Evolutionary conservation across 2,113 vertebrate species (phyloP), one percentile per base, ranked within the genome.

Genomic region (Stictonetta naevosa): DNA sequence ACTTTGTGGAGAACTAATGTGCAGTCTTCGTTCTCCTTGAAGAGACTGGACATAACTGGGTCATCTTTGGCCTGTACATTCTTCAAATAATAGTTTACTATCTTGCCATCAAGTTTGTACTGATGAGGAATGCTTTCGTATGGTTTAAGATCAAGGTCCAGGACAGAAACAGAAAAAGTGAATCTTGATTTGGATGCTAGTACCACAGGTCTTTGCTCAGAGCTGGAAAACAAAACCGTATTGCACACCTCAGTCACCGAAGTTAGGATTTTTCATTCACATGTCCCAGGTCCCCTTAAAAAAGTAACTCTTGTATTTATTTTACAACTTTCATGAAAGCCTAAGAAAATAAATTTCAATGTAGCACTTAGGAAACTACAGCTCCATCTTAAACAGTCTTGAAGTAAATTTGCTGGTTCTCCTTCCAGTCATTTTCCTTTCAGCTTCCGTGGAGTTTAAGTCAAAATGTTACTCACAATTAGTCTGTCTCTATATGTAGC

Each of bases 71-170:
- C 95, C 77, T 92, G 97, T 69, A 97, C 97, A 17, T 98, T 98
- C 97, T 98, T 98, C 91, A 99, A 90, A 94, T 99, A 99, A 95
- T 98, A 99, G 94, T 97, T 99, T 72, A 99, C 99, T 10, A 99
- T 99, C 97, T 99, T 99, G 95, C 98, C 98, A 83, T 99, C 99
- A 4, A 99, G 98, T 67, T 98, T 98, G 95, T 98, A 97, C 97
- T 99, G 99, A 73, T 99, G 98, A 44, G 98, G 98, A 76, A 99
- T 98, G 97, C 98, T 99, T 91, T 99, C 99, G 2, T 99, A 99
- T 2, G 99, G 99, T 91, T 99, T 99, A 10, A 99, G 99, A 93
- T 99, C 99, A 16, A 99, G 97, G 90, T 99, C 99, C 97, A 99
- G 95, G 95, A 99, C 99, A 86, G 99, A 99, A 83, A 99, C 98